Percentiles rank a stretch among this genome's conserved stretches.
Conservation (phyloP, 2,797 vertebrate species). For the Simalia tracyae region DNA sequence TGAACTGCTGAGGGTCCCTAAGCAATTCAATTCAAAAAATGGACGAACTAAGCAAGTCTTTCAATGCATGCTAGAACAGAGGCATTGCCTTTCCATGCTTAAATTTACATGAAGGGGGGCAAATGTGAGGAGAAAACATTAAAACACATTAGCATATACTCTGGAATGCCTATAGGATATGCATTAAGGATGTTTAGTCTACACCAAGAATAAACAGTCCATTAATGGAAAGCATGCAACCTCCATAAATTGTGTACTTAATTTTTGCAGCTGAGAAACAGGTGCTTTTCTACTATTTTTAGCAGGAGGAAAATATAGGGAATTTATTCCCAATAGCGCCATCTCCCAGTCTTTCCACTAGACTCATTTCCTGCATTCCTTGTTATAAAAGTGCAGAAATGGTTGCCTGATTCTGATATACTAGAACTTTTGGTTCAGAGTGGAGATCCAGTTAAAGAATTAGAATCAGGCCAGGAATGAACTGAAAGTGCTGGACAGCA, state of each 20-base stretch:
- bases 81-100: too few species aligned
- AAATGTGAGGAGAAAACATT: too few species aligned
- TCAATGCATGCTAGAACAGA: too few species aligned
- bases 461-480: background rate
- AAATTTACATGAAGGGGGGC: too few species aligned
- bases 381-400: background rate
- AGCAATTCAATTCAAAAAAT: too few species aligned
- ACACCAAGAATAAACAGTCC: background rate
- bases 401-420: background rate
- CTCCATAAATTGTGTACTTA: background rate
- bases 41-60: too few species aligned
- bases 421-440: background rate
- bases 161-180: too few species aligned
- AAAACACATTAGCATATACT: too few species aligned
- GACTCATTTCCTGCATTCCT: background rate
- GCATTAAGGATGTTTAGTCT: too few species aligned
- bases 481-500: background rate
- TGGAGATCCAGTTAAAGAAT: background rate
- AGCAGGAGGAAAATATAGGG: background rate
- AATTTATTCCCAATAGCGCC: background rate
- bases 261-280: background rate
- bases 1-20: too few species aligned
- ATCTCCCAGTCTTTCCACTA: background rate
- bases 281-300: background rate
- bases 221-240: background rate